phyloP scores from a whole-genome alignment of 2,113 vertebrate species.

The Clinocottus analis region DNA sequence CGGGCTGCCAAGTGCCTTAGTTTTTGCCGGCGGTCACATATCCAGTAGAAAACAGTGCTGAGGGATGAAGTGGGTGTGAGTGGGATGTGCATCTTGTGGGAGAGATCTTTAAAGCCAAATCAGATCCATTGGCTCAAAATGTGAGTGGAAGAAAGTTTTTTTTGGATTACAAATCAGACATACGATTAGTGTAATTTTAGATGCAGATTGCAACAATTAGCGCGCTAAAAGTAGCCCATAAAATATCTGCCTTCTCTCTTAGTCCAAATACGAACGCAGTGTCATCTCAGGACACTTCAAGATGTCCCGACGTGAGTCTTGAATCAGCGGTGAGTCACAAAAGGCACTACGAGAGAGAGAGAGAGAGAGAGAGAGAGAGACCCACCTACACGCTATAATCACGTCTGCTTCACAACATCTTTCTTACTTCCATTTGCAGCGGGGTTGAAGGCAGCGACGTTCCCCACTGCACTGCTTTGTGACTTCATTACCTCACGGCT shows the following conservation, averaged over 20 bases:
- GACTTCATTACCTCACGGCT: slow-evolving; percentile 5
- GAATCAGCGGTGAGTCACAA: slow-evolving; percentile 60
- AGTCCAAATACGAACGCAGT: slow-evolving; percentile 24
- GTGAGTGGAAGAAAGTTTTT: neutral
- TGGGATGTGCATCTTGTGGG: slow-evolving; percentile 32
- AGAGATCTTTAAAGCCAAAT: slow-evolving; percentile 5
- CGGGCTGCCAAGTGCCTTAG: neutral
- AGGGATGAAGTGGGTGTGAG: slow-evolving; percentile 29
- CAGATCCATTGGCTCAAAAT: neutral
- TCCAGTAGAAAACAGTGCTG: neutral
- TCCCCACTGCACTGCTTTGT: neutral
- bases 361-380: slow-evolving; percentile 5
- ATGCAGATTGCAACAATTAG: neutral
- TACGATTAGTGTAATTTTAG: slow-evolving; percentile 12
- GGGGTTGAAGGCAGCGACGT: neutral
- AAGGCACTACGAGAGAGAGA: slow-evolving; percentile 25
- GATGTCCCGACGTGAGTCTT: slow-evolving; percentile 39
- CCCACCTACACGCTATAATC: slow-evolving; percentile 44
- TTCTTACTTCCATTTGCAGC: slow-evolving; percentile 19
- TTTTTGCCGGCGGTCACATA: neutral
- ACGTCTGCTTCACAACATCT: slow-evolving; percentile 30
- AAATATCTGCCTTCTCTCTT: slow-evolving; percentile 26
- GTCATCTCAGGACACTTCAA: slow-evolving; percentile 31
- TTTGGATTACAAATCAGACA: neutral
- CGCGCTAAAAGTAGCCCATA: slow-evolving; percentile 15